phyloP scores from a whole-genome alignment of 2,888 invertebrate species.

The Syrista parreyssii region DNA sequence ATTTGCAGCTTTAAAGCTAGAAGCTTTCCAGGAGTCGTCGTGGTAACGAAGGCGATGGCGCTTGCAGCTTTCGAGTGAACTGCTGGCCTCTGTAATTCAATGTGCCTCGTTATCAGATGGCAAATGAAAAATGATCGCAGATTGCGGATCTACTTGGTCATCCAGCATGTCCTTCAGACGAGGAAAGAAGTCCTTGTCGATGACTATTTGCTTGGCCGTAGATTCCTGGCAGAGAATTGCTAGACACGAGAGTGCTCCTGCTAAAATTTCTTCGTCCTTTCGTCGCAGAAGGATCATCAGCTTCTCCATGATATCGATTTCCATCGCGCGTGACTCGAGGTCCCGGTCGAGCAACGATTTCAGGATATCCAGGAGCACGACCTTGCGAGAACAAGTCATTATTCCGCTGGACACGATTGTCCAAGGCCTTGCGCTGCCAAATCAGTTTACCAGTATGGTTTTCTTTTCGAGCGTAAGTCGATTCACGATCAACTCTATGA shows the following conservation, averaged over 20 bases:
- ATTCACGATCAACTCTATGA: constrained; percentile 55
- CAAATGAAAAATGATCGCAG: too few relatives aligned
- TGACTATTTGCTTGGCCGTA: constrained; percentile 59
- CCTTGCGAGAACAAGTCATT: constrained; percentile 24
- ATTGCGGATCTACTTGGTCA: constrained; percentile 46
- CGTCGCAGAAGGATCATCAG: constrained; percentile 52
- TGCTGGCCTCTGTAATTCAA: constrained; percentile 33
- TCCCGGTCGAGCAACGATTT: constrained; percentile 58
- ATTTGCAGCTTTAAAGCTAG: constrained; percentile 35
- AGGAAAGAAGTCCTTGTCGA: constrained; percentile 53
- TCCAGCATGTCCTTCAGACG: constrained; percentile 52
- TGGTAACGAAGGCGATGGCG: constrained; percentile 42
- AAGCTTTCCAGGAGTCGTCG: constrained; percentile 39
- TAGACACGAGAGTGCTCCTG: constrained; percentile 54
- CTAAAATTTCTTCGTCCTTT: constrained; percentile 46
- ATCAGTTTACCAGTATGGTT: constrained; percentile 46
- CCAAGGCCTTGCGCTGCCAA: background rate
- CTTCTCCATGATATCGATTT: constrained; percentile 57
- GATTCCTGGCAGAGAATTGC: constrained; percentile 54
- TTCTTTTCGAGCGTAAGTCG: constrained; percentile 50
- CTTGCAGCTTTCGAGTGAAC: constrained; percentile 37
- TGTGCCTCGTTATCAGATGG: too few relatives aligned
- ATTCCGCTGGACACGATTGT: too few relatives aligned
- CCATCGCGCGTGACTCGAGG: constrained; percentile 60
- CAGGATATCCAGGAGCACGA: constrained; percentile 59